phyloP scores from a whole-genome alignment of 92 coral and sea anemone species.

The Actinernus sp. region DNA sequence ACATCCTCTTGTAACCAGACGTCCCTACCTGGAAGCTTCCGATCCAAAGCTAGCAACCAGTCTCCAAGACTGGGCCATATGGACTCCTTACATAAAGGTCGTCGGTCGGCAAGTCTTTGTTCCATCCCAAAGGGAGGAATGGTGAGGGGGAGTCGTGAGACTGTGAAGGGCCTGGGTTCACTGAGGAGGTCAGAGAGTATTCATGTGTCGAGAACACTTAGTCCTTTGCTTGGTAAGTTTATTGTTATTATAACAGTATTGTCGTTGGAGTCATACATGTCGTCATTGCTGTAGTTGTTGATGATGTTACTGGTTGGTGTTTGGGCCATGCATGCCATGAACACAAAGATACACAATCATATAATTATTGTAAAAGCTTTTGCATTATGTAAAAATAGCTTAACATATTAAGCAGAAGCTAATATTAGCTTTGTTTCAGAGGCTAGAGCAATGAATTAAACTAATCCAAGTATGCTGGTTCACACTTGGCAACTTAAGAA shows the following conservation, averaged over 20 bases:
- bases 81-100: slow-evolving; percentile 56
- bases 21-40: slow-evolving; percentile 23
- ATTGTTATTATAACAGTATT: too few species aligned
- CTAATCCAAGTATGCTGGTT: too few species aligned
- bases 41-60: slow-evolving; percentile 41
- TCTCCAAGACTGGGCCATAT: slow-evolving; percentile 63
- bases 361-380: too few species aligned
- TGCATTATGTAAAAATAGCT: too few species aligned
- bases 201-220: slow-evolving; percentile 55
- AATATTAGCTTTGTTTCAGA: too few species aligned
- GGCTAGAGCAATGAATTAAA: too few species aligned
- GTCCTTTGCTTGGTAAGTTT: slow-evolving; percentile 76
- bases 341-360: too few species aligned
- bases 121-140: slow-evolving; percentile 72
- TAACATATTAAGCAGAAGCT: background rate
- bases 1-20: slow-evolving; percentile 74
- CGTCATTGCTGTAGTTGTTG: too few species aligned
- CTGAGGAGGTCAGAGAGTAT: slow-evolving; percentile 79
- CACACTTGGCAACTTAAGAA: too few species aligned
- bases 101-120: slow-evolving; percentile 78
- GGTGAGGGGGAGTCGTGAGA: slow-evolving; percentile 53
- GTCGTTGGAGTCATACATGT: too few species aligned
- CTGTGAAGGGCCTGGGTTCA: slow-evolving; percentile 14
- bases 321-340: too few species aligned
- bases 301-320: too few species aligned